Percentiles rank a stretch among this genome's conserved stretches.
Evolutionary conservation across 2,113 vertebrate genomes (phyloP).

Genomic region (Corvus hawaiiensis): DNA sequence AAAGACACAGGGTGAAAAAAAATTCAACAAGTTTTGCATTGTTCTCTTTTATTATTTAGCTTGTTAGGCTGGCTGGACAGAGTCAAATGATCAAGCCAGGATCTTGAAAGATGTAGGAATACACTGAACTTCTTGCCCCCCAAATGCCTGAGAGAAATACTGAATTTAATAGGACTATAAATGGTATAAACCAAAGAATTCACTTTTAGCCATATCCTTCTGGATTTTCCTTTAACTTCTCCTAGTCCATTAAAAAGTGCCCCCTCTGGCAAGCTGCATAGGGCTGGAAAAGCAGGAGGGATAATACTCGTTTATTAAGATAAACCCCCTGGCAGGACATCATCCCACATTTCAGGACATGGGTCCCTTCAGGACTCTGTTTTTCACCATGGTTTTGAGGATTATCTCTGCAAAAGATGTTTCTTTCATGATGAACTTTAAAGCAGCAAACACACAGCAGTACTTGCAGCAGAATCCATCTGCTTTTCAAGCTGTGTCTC

Average conservation of each 20-base stretch:
- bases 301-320: slow-evolving; percentile 19
- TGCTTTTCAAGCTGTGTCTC: not conserved
- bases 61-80: slow-evolving; percentile 47
- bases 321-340: not conserved
- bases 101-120: slow-evolving; percentile 35
- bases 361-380: not conserved
- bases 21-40: slow-evolving; percentile 2
- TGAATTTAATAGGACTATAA: slow-evolving; percentile 60
- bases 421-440: not conserved
- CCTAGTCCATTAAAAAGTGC: slow-evolving; percentile 50
- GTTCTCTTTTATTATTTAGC: slow-evolving; percentile 32
- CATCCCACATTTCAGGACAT: not conserved
- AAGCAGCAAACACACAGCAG: not conserved
- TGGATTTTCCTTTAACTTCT: slow-evolving; percentile 42
- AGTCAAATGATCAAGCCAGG: slow-evolving; percentile 39
- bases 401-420: not conserved
- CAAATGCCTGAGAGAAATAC: slow-evolving; percentile 25
- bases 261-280: slow-evolving; percentile 31
- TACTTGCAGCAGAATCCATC: not conserved
- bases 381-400: not conserved
- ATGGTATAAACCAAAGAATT: slow-evolving; percentile 52
- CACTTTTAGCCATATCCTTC: slow-evolving; percentile 26
- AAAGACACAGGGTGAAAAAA: not conserved
- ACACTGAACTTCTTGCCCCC: slow-evolving; percentile 45
- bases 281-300: not conserved